These are phyloP conservation scores for Dilophus febrilis DNA, from an alignment of 2,888 invertebrate genomes.

Conservation along the genomic window DNA sequence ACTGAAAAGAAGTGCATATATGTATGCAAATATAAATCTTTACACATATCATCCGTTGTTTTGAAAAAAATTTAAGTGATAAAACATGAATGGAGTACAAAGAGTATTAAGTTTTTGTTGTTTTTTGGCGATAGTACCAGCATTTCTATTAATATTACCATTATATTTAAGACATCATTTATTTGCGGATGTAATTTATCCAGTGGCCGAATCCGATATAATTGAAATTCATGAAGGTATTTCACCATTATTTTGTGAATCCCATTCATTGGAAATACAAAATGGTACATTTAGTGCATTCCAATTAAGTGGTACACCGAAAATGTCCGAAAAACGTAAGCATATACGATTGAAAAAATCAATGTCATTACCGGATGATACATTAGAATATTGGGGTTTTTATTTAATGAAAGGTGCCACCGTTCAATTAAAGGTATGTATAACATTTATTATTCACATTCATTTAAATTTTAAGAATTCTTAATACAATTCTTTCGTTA, in stretches of 20 bases:
- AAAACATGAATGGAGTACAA: conserved; percentile 62
- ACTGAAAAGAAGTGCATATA: too few species aligned
- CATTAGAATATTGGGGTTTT: conserved; percentile 78
- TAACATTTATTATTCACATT: too few species aligned
- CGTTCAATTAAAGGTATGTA: conserved; percentile 50
- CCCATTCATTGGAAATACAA: conserved; percentile 54
- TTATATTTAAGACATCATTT: conserved; percentile 57
- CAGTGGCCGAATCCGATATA: conserved; percentile 70
- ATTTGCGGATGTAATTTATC: conserved; percentile 61
- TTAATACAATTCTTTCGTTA: too few species aligned
- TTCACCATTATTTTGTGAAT: conserved; percentile 66
- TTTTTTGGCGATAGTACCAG: conserved; percentile 57
- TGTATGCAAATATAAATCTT: too few species aligned
- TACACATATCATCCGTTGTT: too few species aligned
- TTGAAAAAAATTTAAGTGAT: too few species aligned
- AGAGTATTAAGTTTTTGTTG: conserved; percentile 62
- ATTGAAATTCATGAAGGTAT: conserved; percentile 67
- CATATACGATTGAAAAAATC: conserved; percentile 65
- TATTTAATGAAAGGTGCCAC: conserved; percentile 62
- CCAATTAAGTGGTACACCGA: conserved; percentile 51
- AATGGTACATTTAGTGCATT: conserved; percentile 54
- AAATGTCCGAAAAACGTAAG: conserved; percentile 49
- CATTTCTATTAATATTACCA: conserved; percentile 56
- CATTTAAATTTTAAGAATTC: too few species aligned
- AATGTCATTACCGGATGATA: conserved; percentile 68